Base-by-base conservation (phyloP, 2,797 vertebrate species). In the Acipenser oxyrinchus region DNA sequence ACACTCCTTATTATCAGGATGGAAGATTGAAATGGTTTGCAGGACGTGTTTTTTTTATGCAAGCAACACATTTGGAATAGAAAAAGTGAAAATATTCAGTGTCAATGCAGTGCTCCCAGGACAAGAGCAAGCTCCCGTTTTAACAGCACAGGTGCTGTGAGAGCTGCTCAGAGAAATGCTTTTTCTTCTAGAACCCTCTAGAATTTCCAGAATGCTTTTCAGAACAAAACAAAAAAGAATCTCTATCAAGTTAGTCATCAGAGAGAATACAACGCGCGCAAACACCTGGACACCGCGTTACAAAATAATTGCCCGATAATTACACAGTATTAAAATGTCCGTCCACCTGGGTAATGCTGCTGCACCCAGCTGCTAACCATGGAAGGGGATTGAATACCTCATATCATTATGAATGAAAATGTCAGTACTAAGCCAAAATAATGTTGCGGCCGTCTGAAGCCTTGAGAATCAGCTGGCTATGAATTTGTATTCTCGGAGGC, bases 231-330 rank as follows among this genome's bases (percentile, higher is more conserved):
- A 63, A 75, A 73, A 60, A 66, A 18, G 18, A 18, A 62, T 75
- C 72, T 71, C 78, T 81, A 73, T 74, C 72, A 83, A 69, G 67
- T 78, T 73, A 13, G 55, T 58, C 12, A 71, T 15, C 50, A 65
- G 74, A 75, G 76, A 82, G 73, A 82, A 70, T 74, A 73, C 72
- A 62, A 49, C 76, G 70, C 57, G 76, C 76, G 81, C 79, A 82
- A 82, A 84, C 86, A 83, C 83, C 85, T 85, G 85, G 81, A 82
- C 66, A 69, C 81, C 78, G 77, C 76, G 73, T 82, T 78, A 81
- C 81, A 82, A 79, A 85, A 81, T 84, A 86, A 86, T 77, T 76
- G 84, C 84, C 82, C 72, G 79, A 84, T 85, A 88, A 90, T 90
- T 88, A 87, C 80, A 77, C 67, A 73, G 81, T 82, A 84, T 87